phyloP scores from a whole-genome alignment of 2,888 invertebrate species.

The Acanthoscelides obtectus region DNA sequence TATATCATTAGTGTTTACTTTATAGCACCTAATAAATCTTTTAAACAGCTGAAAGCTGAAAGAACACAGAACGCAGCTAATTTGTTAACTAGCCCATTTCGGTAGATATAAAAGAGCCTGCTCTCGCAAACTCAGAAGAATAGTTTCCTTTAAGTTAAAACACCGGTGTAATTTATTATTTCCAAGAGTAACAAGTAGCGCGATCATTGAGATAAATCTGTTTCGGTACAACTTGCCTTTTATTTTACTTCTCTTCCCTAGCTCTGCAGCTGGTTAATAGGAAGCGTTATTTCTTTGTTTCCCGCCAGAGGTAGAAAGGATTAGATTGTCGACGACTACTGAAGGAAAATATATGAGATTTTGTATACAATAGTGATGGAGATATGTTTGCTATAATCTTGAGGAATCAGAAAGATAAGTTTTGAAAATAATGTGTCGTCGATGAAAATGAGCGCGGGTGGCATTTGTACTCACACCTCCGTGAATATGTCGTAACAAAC shows the following conservation, averaged over 20 bases:
- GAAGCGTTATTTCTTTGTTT: background rate
- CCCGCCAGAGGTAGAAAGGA: background rate
- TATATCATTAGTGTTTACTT: no score
- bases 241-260: background rate
- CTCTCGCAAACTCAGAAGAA: background rate
- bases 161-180: background rate
- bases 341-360: background rate
- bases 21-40: no score
- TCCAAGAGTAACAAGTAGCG: slow-evolving; percentile 12
- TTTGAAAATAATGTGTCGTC: no score
- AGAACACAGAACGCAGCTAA: background rate
- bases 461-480: no score
- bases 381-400: no score
- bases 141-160: background rate
- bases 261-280: background rate
- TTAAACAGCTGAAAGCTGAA: background rate
- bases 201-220: slow-evolving; percentile 18
- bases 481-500: no score
- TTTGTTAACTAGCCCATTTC: slow-evolving; percentile 5
- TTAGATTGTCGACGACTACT: background rate
- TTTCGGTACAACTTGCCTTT: slow-evolving; percentile 1
- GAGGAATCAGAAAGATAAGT: no score
- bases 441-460: no score
- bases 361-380: no score
- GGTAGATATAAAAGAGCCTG: background rate